Conservation (phyloP, 1,140 invertebrate genomes). For the Muscidifurax raptorellus region DNA sequence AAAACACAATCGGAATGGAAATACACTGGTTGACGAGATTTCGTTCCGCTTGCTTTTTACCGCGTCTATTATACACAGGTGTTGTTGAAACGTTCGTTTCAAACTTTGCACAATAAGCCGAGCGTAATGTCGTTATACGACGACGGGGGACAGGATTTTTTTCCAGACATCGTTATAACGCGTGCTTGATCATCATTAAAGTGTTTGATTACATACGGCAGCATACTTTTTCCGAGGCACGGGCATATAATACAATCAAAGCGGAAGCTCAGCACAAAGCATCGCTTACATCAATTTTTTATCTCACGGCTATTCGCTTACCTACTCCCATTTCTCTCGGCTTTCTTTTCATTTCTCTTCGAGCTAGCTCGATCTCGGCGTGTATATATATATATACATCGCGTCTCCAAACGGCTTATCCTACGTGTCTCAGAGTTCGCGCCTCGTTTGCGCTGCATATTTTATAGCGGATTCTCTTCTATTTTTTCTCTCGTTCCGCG, state of each 20-base stretch:
- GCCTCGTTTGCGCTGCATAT: conserved; percentile 34
- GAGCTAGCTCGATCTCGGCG: not conserved
- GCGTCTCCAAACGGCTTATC: conserved; percentile 5
- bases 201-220: not conserved
- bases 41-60: not conserved
- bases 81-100: not conserved
- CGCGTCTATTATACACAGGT: not conserved
- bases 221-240: not conserved
- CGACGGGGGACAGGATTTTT: too few relatives aligned
- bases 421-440: not conserved
- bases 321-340: not conserved
- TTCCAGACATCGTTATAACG: not conserved
- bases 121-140: too few relatives aligned
- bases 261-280: not conserved
- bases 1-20: not conserved
- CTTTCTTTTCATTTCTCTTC: not conserved
- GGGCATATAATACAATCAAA: not conserved
- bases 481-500: not conserved
- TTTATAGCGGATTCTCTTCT: conserved; percentile 28
- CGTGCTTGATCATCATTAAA: too few relatives aligned
- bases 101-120: not conserved
- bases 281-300: not conserved
- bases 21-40: not conserved
- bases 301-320: not conserved
- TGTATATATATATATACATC: too few relatives aligned